Conservation (phyloP, 2,888 invertebrate genomes). For the Cheilosia vernalis region DNA sequence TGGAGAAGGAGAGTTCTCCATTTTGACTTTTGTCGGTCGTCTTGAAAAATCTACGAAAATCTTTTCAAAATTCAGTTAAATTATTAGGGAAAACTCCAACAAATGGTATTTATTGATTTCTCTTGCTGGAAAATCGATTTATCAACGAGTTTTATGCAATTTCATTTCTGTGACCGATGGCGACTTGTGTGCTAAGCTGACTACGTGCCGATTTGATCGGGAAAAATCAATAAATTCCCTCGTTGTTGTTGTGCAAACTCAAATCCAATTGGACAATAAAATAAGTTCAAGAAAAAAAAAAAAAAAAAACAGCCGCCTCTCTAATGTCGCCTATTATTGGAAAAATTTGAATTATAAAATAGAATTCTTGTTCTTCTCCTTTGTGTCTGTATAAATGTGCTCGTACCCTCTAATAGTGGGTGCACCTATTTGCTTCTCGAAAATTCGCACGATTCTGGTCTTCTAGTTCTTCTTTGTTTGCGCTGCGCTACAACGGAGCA, state of each 20-base stretch:
- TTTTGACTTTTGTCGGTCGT: slow-evolving; percentile 61
- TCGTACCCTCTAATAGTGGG: slow-evolving; percentile 26
- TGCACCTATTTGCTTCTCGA: slow-evolving; percentile 58
- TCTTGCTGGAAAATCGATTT: slow-evolving; percentile 59
- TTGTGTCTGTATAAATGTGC: slow-evolving; percentile 4
- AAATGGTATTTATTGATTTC: slow-evolving; percentile 7
- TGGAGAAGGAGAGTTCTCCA: slow-evolving; percentile 66
- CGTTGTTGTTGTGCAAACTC: slow-evolving; percentile 24
- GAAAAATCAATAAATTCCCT: slow-evolving; percentile 71
- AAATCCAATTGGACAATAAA: slow-evolving; percentile 3
- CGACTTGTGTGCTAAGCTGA: slow-evolving; percentile 23
- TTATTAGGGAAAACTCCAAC: not conserved
- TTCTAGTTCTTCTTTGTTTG: slow-evolving; percentile 62
- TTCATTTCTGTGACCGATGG: slow-evolving; percentile 18
- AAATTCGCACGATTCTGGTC: slow-evolving; percentile 59
- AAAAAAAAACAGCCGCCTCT: slow-evolving; percentile 12
- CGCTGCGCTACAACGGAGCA: not conserved
- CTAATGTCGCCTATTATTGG: slow-evolving; percentile 61
- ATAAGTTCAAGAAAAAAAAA: not conserved
- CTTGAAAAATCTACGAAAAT: slow-evolving; percentile 19
- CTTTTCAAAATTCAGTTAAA: slow-evolving; percentile 2
- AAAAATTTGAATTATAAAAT: slow-evolving; percentile 34
- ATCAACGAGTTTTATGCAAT: slow-evolving; percentile 65
- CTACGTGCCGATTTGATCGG: slow-evolving; percentile 31
- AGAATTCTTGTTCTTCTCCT: slow-evolving; percentile 9